Evolutionary conservation across 2,113 vertebrate species (phyloP).

Genomic region (Alaudala cheleensis): DNA sequence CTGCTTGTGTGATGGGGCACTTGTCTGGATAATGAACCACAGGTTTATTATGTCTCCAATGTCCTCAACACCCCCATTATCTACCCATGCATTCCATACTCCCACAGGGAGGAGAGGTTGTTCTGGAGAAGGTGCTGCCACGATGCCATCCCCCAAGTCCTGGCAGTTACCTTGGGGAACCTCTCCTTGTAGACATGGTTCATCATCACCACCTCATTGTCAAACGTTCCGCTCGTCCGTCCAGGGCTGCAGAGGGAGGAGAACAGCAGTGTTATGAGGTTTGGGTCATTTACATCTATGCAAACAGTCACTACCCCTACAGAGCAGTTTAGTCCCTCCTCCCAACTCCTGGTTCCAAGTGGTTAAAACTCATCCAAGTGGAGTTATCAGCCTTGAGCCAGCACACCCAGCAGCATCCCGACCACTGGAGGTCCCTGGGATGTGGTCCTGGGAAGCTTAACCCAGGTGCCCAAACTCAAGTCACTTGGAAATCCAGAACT

Average conservation of each 20-base stretch:
- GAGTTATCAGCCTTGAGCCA: not conserved
- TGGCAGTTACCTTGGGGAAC: slow-evolving; percentile 89
- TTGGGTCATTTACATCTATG: not conserved
- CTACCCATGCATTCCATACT: not conserved
- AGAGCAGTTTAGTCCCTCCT: not conserved
- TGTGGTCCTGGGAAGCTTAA: not conserved
- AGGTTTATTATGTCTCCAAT: not conserved
- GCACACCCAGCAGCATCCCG: not conserved
- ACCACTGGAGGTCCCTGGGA: not conserved
- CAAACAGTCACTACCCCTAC: not conserved
- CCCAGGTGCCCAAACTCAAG: not conserved
- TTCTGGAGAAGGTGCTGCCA: not conserved
- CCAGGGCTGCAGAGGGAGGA: slow-evolving; percentile 81
- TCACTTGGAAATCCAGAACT: not conserved
- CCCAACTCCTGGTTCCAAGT: not conserved
- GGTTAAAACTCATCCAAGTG: not conserved
- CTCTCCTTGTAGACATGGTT: slow-evolving; percentile 97
- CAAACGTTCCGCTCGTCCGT: slow-evolving; percentile 85
- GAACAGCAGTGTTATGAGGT: rapidly evolving
- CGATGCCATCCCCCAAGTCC: not conserved
- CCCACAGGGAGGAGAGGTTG: not conserved
- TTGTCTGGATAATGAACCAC: not conserved
- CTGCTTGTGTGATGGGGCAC: not conserved
- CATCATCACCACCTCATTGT: slow-evolving; percentile 98
- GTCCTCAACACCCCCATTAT: not conserved